These are phyloP conservation scores for Hemitrygon akajei DNA, from an alignment of 2,797 vertebrate species.

Conservation along the genomic window DNA sequence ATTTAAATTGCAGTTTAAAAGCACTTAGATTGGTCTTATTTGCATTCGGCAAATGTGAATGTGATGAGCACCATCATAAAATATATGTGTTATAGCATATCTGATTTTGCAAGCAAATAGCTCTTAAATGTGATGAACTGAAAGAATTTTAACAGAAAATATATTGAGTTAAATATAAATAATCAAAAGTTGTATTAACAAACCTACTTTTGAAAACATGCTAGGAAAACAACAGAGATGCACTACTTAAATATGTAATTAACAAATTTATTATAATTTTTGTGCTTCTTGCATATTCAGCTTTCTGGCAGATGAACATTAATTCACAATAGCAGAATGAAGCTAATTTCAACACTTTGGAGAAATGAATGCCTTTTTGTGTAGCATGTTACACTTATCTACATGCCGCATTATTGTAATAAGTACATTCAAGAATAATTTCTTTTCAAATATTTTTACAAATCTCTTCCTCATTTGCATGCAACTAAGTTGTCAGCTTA, in stretches of 20 bases:
- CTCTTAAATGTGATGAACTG: constrained; percentile 79
- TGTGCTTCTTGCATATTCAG: constrained; percentile 75
- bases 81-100: constrained; percentile 78
- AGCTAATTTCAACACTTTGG: constrained; percentile 82
- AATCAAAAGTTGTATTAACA: constrained; percentile 75
- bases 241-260: constrained; percentile 83
- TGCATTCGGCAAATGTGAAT: constrained; percentile 76
- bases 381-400: constrained; percentile 79
- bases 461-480: constrained; percentile 84
- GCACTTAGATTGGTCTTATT: constrained; percentile 75
- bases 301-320: constrained; percentile 75
- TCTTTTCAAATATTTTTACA: constrained; percentile 81
- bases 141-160: constrained; percentile 67
- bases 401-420: constrained; percentile 80
- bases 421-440: constrained; percentile 82
- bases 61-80: constrained; percentile 78
- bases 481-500: constrained; percentile 83
- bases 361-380: constrained; percentile 80
- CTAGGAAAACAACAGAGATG: constrained; percentile 75
- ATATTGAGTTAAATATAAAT: constrained; percentile 73
- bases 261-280: constrained; percentile 81
- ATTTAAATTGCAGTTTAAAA: constrained; percentile 77
- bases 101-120: constrained; percentile 74
- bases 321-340: constrained; percentile 79
- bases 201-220: constrained; percentile 72